Conservation (phyloP, 2,113 vertebrate genomes). For the Melanerpes aurifrons region DNA sequence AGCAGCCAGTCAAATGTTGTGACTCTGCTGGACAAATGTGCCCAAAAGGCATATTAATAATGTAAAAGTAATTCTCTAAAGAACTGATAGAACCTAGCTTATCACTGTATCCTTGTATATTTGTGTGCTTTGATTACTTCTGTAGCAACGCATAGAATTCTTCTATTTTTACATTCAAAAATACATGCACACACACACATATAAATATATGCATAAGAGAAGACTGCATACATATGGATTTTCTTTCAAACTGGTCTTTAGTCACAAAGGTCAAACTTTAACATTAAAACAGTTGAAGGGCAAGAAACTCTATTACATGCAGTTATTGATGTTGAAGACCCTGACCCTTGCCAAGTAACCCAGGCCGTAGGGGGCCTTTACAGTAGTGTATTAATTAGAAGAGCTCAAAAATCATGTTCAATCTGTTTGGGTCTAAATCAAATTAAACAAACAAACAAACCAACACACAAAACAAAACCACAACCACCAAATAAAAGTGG, state of each 20-base stretch:
- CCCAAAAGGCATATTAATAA: not conserved
- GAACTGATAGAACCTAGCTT: not conserved
- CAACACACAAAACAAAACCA: no score
- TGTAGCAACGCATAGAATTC: not conserved
- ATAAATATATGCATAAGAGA: not conserved
- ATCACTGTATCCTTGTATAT: not conserved
- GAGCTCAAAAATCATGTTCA: not conserved
- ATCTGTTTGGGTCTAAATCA: not conserved
- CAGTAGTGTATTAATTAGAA: not conserved
- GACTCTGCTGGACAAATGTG: not conserved
- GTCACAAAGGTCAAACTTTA: conserved; percentile 53
- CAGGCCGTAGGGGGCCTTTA: not conserved
- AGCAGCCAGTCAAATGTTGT: not conserved
- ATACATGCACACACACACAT: not conserved
- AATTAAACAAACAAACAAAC: not conserved
- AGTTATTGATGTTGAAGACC: conserved; percentile 41
- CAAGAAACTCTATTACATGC: conserved; percentile 27
- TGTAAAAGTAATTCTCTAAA: not conserved
- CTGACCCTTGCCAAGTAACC: not conserved
- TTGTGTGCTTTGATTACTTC: not conserved
- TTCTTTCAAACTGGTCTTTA: conserved; percentile 45
- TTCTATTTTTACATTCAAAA: not conserved
- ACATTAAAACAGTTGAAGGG: conserved; percentile 24
- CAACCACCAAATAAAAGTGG: not conserved
- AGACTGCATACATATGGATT: not conserved